These are phyloP conservation scores for Oreamnos americanus DNA, from an alignment of 2,113 vertebrate species.

Conservation along the genomic window DNA sequence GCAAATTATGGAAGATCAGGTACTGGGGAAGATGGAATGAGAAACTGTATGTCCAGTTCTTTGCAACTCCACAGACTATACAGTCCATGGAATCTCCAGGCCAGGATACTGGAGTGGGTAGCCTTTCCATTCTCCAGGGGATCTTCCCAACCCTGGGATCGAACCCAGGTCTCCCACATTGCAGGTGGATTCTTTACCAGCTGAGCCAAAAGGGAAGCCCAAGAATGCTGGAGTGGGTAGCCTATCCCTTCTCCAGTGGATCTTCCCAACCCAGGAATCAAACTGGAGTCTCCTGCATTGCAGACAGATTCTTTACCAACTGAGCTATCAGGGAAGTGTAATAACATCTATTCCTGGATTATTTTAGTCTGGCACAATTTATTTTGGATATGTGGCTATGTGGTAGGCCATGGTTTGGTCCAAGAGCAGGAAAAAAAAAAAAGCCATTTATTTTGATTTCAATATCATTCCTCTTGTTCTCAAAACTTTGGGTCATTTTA, in stretches of 20 bases:
- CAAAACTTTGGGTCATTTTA: background rate
- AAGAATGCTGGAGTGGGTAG: background rate
- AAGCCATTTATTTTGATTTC: background rate
- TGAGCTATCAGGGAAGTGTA: background rate
- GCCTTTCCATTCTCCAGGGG: background rate
- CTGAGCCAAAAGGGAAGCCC: background rate
- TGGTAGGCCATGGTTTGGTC: background rate
- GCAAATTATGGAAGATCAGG: background rate
- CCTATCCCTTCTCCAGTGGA: background rate
- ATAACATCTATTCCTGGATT: background rate
- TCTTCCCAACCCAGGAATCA: background rate
- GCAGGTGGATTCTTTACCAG: background rate
- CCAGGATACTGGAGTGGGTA: background rate
- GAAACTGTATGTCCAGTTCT: background rate
- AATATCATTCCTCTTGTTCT: background rate
- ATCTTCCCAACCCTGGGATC: background rate
- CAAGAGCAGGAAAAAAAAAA: background rate
- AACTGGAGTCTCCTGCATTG: background rate
- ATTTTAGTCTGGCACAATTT: background rate
- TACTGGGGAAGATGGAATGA: background rate
- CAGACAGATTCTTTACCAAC: background rate
- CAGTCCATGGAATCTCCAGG: background rate
- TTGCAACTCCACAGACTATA: background rate
- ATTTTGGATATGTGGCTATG: background rate
- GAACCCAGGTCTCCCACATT: background rate